Conservation (phyloP, 1,140 invertebrate species). For the Pachyrhynchus sulphureomaculatus region DNA sequence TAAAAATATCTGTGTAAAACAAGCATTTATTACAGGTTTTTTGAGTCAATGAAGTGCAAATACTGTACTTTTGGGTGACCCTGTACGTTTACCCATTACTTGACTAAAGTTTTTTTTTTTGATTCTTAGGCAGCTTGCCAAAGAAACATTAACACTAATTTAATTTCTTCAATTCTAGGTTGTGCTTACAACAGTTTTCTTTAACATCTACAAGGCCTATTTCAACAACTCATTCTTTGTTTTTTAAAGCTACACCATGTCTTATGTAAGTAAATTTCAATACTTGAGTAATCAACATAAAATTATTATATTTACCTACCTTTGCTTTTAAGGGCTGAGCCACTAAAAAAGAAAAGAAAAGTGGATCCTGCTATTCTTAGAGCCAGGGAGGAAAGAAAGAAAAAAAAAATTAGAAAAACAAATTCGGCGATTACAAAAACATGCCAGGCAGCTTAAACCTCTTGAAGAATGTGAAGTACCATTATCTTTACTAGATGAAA, state of each 20-base stretch:
- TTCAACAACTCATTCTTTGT: constrained; percentile 11
- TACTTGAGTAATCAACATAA: too few species aligned
- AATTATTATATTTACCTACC: not conserved
- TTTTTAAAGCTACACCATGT: constrained; percentile 29
- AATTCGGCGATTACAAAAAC: constrained; percentile 76
- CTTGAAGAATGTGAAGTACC: constrained; percentile 78
- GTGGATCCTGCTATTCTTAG: constrained; percentile 77
- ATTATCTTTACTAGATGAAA: constrained; percentile 62
- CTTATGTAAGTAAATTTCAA: constrained; percentile 25
- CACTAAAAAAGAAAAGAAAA: constrained; percentile 85
- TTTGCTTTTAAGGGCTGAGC: constrained; percentile 65
- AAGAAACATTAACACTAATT: too few species aligned
- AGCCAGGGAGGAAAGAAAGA: constrained; percentile 75
- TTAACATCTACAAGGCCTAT: not conserved
- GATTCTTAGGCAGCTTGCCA: too few species aligned
- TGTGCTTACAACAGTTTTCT: not conserved
- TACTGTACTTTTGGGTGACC: too few species aligned
- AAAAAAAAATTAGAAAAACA: constrained; percentile 80
- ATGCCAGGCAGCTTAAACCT: constrained; percentile 76
- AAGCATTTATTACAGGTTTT: too few species aligned
- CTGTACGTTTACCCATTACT: too few species aligned
- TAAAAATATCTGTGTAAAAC: too few species aligned
- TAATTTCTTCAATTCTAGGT: too few species aligned
- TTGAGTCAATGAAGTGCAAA: too few species aligned
- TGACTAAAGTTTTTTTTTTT: too few species aligned